Evolutionary conservation across 2,797 vertebrate species (phyloP), one percentile per base, ranked within the genome.

Genomic region (Molothrus ater): DNA sequence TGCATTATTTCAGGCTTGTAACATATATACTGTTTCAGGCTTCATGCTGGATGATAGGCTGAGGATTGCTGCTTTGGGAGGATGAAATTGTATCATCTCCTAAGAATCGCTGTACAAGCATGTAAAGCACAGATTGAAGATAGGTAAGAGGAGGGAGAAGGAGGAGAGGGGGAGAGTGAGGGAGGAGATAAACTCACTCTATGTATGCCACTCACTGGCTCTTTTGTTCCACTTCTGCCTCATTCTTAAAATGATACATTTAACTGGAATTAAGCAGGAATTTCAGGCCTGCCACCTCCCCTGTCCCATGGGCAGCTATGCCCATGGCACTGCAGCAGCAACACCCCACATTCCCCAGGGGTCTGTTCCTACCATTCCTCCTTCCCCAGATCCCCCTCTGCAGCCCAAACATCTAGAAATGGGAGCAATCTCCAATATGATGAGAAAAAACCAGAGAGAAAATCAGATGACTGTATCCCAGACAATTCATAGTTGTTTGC

Each of bases 311-410:
- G 31, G 28, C 36, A 1, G 2, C 22, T 48, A 7, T 40, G 6
- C 5, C 17, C 3, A 17, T 56, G 5, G 3, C 19, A 50, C 14
- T 32, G 17, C 29, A 66, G 34, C 5, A 7, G 10, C 14, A 28
- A 40, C 19, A n/a, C 4, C 2, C 4, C 0, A 0, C 3, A 2
- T 0, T 69, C 50, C 32, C 18, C 43, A 4, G 1, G 3, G 7
- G 3, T 19, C 3, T 56, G 6, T 13, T 66, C 48, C 51, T 18
- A 7, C 25, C 29, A 21, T 31, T 31, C 10, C 17, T 86, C 64
- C 45, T 45, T 56, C 40, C 20, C 21, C 60, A 87, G 42, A 6
- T 56, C 6, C 16, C 7, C 28, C 20, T 34, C 16, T 38, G 36
- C 71, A 82, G 25, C 31, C 21, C 29, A 40, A 64, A 47, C 0